Percentiles rank a stretch among this genome's conserved stretches.
phyloP scores from a whole-genome alignment of 2,888 invertebrate species.

The Nematopogon swammerdamellus region DNA sequence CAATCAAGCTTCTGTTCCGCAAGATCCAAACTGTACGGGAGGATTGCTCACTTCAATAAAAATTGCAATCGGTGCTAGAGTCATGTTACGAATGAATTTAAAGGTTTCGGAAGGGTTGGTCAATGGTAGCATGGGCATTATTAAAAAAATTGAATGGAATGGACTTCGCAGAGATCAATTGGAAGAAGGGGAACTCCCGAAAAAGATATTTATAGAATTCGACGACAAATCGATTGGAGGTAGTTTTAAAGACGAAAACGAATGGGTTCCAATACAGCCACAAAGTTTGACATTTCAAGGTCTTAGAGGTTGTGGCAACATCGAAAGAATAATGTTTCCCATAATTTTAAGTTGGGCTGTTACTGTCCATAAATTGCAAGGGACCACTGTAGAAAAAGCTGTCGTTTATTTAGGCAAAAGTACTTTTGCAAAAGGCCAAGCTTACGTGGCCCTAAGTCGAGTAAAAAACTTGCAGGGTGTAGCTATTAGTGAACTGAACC shows the following conservation, averaged over 20 bases:
- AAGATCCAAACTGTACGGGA: slow-evolving; percentile 3
- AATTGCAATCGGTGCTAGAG: not conserved
- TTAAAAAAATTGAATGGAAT: slow-evolving; percentile 3
- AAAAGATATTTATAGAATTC: slow-evolving; percentile 2
- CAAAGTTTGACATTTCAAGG: slow-evolving; percentile 2
- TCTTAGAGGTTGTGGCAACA: slow-evolving; percentile 1
- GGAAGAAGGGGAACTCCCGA: slow-evolving; percentile 5
- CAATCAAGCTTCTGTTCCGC: not conserved
- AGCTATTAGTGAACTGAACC: no score
- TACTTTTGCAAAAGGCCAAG: no score
- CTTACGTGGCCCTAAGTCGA: no score
- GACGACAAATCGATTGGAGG: slow-evolving; percentile 2
- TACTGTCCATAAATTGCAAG: no score
- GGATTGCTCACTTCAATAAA: slow-evolving; percentile 1
- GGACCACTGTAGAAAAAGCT: no score
- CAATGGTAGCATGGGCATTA: slow-evolving; percentile 3
- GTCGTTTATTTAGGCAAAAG: no score
- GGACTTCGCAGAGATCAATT: slow-evolving; percentile 4
- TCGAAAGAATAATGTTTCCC: slow-evolving; percentile 3
- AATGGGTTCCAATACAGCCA: slow-evolving; percentile 2
- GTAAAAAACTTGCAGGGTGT: no score
- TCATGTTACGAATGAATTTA: slow-evolving; percentile 1
- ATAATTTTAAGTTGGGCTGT: slow-evolving; percentile 2
- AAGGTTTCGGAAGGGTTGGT: slow-evolving; percentile 1
- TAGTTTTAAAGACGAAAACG: slow-evolving; percentile 3